These are phyloP conservation scores for fruit fly (Drosophila melanogaster) DNA, from an alignment of 1,140 invertebrate genomes.

Conservation along the genomic window DNA sequence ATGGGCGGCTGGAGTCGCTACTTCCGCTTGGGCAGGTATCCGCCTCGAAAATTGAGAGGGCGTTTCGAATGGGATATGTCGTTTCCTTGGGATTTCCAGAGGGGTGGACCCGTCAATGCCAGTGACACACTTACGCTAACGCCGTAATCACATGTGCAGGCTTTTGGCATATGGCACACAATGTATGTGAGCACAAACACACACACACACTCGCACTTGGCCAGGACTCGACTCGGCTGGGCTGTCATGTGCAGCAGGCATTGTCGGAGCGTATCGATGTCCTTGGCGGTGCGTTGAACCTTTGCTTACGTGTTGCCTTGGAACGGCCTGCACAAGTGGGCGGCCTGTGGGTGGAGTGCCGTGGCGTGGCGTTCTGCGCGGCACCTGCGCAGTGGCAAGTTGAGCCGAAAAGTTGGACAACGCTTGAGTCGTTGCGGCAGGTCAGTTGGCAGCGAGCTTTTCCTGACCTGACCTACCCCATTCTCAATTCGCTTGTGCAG, in stretches of 20 bases:
- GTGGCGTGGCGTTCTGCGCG: background rate
- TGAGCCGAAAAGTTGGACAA: constrained; percentile 28
- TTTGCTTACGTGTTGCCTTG: constrained; percentile 72
- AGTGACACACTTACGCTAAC: constrained; percentile 54
- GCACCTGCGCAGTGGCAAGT: constrained; percentile 58
- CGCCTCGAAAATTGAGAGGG: background rate
- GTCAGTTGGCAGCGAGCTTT: constrained; percentile 59
- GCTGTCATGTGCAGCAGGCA: constrained; percentile 50
- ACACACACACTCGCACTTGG: background rate
- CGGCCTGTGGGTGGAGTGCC: background rate
- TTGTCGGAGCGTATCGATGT: constrained; percentile 65
- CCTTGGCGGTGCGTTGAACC: constrained; percentile 81
- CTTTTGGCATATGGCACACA: constrained; percentile 8
- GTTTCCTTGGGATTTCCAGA: background rate
- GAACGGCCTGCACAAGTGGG: constrained; percentile 25
- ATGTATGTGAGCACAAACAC: background rate
- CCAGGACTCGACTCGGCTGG: constrained; percentile 22
- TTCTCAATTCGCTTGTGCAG: constrained; percentile 27
- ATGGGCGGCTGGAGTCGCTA: background rate
- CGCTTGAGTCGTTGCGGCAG: constrained; percentile 57
- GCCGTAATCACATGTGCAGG: constrained; percentile 36
- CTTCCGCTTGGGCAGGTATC: background rate
- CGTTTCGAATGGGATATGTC: background rate
- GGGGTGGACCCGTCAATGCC: constrained; percentile 42
- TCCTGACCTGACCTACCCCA: constrained; percentile 62